These are phyloP conservation scores for Unio pictorum DNA, from an alignment of 2,888 invertebrate genomes.

Conservation along the genomic window DNA sequence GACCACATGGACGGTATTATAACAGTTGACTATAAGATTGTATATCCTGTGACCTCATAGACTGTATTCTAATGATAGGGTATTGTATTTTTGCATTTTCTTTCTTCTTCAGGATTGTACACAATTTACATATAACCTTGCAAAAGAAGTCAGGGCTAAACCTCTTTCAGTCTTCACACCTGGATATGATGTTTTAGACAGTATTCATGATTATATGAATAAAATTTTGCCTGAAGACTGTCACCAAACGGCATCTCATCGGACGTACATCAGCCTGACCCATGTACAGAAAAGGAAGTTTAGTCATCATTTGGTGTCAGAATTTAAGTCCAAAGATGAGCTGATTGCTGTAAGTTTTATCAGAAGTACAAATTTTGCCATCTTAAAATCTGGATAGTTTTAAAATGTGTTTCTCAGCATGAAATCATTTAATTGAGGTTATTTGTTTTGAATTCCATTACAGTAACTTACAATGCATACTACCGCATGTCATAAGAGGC, in stretches of 20 bases:
- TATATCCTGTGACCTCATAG: too few species aligned
- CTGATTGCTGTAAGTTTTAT: conserved; percentile 83
- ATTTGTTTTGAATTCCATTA: conserved; percentile 1
- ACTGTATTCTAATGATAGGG: too few species aligned
- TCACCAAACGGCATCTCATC: conserved; percentile 88
- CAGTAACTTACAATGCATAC: neutral
- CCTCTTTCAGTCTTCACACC: conserved; percentile 96
- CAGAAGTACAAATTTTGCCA: neutral
- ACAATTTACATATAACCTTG: conserved; percentile 88
- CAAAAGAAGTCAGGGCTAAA: conserved; percentile 85
- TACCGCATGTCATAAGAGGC: neutral
- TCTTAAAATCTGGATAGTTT: neutral
- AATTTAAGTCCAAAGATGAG: conserved; percentile 92
- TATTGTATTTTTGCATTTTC: neutral
- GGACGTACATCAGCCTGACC: conserved; percentile 93
- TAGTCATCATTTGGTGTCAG: conserved; percentile 93
- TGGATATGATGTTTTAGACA: conserved; percentile 91
- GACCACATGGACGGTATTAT: too few species aligned
- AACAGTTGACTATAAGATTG: too few species aligned
- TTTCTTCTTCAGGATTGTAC: conserved; percentile 85
- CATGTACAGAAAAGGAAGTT: conserved; percentile 83
- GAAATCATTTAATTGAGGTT: neutral
- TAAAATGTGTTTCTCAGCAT: neutral
- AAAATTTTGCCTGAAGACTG: conserved; percentile 80
- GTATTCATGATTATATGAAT: conserved; percentile 88